Percentiles rank a stretch among this genome's conserved stretches.
phyloP scores from a whole-genome alignment of 2,113 vertebrate genomes.

The Hemiprocne comata region DNA sequence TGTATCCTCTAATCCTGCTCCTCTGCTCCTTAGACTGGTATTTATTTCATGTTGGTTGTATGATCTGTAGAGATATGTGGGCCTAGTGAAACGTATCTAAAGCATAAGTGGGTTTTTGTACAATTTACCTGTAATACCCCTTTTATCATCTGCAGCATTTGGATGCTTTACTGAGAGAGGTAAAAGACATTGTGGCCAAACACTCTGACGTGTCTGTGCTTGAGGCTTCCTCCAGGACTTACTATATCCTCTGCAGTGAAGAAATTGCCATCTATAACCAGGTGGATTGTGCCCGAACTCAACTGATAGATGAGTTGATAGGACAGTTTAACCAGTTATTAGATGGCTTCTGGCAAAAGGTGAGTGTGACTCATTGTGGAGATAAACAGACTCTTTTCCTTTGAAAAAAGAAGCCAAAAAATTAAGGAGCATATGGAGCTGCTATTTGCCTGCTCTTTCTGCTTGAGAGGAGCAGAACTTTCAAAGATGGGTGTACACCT shows the following conservation, averaged over 20 bases:
- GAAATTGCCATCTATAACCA: conserved; percentile 56
- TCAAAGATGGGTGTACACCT: not conserved
- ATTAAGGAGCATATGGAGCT: not conserved
- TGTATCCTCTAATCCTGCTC: not conserved
- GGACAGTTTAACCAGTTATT: conserved; percentile 74
- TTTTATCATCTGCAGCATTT: conserved; percentile 73
- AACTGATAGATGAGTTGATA: conserved; percentile 81
- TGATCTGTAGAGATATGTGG: not conserved
- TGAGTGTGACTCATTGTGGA: conserved; percentile 41
- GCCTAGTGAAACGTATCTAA: not conserved
- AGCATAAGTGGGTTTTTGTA: not conserved
- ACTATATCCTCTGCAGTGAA: conserved; percentile 75
- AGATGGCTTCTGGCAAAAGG: conserved; percentile 70
- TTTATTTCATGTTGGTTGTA: not conserved
- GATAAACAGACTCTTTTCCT: not conserved
- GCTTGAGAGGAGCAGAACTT: not conserved
- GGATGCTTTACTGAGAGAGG: conserved; percentile 76
- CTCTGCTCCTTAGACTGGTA: not conserved
- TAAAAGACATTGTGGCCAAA: conserved; percentile 74
- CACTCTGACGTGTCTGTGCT: conserved; percentile 78
- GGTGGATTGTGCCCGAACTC: conserved; percentile 69
- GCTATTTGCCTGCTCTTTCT: not conserved
- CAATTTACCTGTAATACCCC: not conserved
- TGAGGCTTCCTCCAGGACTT: conserved; percentile 83
- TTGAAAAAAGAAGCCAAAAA: not conserved